Evolutionary conservation across 2,797 vertebrate genomes (phyloP).

Genomic region (Lacerta agilis): DNA sequence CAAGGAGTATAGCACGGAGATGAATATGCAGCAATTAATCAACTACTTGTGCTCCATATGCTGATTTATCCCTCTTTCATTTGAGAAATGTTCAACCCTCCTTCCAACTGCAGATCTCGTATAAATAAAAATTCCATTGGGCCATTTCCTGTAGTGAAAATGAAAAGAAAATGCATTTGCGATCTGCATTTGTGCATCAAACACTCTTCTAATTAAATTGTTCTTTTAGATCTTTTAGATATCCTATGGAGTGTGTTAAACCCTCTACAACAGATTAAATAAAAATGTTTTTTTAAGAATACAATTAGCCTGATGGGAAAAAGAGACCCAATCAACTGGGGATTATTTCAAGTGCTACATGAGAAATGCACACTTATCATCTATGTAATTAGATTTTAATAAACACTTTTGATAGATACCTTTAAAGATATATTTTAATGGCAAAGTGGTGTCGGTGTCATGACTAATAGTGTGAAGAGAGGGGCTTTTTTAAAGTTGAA

Average conservation of each 20-base stretch:
- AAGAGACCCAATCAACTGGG: slow-evolving; percentile 58
- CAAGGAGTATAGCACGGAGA: not conserved
- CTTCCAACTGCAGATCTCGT: slow-evolving; percentile 23
- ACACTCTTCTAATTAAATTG: slow-evolving; percentile 47
- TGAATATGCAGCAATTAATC: slow-evolving; percentile 20
- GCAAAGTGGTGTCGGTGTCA: slow-evolving; percentile 72
- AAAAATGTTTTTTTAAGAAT: slow-evolving; percentile 31
- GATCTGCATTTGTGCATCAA: slow-evolving; percentile 53
- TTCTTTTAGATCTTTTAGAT: slow-evolving; percentile 45
- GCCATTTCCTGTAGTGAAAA: slow-evolving; percentile 46
- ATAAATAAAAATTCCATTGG: slow-evolving; percentile 35
- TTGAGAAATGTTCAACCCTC: slow-evolving; percentile 11
- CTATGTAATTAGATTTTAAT: slow-evolving; percentile 74
- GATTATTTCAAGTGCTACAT: slow-evolving; percentile 54
- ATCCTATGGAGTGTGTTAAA: slow-evolving; percentile 45
- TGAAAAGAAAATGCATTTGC: slow-evolving; percentile 34
- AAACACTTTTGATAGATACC: slow-evolving; percentile 74
- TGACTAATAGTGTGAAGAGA: slow-evolving; percentile 64
- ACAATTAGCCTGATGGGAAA: slow-evolving; percentile 56
- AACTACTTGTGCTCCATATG: not conserved
- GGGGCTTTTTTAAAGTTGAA: slow-evolving; percentile 64
- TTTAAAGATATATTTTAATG: slow-evolving; percentile 71
- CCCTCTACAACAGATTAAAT: slow-evolving; percentile 56
- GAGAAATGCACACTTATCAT: slow-evolving; percentile 66
- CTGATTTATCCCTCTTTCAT: not conserved